These are phyloP conservation scores for Streblospio benedicti DNA, from an alignment of 1,140 invertebrate species.

Conservation along the genomic window DNA sequence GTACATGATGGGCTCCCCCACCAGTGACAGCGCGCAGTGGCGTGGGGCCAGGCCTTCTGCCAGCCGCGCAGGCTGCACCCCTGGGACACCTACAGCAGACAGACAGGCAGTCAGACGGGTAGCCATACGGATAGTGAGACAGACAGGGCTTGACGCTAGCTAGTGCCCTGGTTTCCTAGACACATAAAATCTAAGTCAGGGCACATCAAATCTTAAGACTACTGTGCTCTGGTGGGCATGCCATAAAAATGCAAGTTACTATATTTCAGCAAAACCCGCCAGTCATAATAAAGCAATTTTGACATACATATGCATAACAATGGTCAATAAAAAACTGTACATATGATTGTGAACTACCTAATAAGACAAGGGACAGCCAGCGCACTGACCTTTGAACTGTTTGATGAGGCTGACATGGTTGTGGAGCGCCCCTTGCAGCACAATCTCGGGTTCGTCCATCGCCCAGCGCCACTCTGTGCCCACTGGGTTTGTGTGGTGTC, in stretches of 20 bases:
- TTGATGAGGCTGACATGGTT: slow-evolving; percentile 58
- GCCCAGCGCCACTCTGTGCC: slow-evolving; percentile 63
- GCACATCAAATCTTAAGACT: too few relatives aligned
- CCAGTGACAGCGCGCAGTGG: slow-evolving; percentile 60
- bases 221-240: too few relatives aligned
- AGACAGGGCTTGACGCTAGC: too few relatives aligned
- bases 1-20: slow-evolving; percentile 63
- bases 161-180: too few relatives aligned
- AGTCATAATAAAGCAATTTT: background rate
- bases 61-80: slow-evolving; percentile 52
- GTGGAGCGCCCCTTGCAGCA: slow-evolving; percentile 52
- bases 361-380: too few relatives aligned
- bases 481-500: slow-evolving; percentile 61
- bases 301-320: background rate
- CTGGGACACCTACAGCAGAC: slow-evolving; percentile 53
- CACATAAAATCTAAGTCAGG: too few relatives aligned
- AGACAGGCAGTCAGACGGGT: too few relatives aligned
- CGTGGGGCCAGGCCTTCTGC: slow-evolving; percentile 50
- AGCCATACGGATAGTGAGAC: background rate
- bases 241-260: too few relatives aligned
- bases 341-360: too few relatives aligned
- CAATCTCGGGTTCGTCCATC: slow-evolving; percentile 54
- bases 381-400: slow-evolving; percentile 52
- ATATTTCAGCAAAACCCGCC: too few relatives aligned
- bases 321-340: too few relatives aligned